A percentile compares a stretch with the other conserved stretches of the same genome.
Conservation (phyloP, 1,140 invertebrate species). For the Drosophila pseudoobscura region DNA sequence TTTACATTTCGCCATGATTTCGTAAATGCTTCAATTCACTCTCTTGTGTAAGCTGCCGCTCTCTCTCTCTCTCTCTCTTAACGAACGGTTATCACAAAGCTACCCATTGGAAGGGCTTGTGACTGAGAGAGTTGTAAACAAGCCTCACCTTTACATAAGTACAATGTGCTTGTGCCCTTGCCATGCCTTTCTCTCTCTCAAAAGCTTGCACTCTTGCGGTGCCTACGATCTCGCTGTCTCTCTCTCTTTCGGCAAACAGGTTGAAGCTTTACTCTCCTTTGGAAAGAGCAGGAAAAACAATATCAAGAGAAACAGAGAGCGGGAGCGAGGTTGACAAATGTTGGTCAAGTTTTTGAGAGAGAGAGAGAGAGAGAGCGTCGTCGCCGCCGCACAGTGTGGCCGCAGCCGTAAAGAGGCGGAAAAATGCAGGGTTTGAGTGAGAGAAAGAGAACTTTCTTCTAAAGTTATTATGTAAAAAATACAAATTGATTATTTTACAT, state of each 20-base stretch:
- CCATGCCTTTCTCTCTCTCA: conserved; percentile 8
- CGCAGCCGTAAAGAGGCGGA: too few species aligned
- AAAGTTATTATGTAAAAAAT: too few species aligned
- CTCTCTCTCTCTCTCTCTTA: background rate
- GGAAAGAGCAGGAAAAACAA: conserved; percentile 12
- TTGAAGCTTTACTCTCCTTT: conserved; percentile 26
- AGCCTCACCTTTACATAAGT: too few species aligned
- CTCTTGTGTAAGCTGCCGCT: background rate
- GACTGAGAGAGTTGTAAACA: too few species aligned
- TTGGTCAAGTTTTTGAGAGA: conserved; percentile 61
- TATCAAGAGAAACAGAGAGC: conserved; percentile 1
- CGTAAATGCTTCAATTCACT: conserved; percentile 7
- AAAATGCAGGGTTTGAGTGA: too few species aligned
- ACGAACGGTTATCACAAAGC: too few species aligned
- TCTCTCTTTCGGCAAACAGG: conserved; percentile 49
- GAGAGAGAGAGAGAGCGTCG: conserved; percentile 6
- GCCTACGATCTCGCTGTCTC: background rate
- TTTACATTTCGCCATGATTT: conserved; percentile 51
- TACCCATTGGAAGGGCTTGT: too few species aligned
- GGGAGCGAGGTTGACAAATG: conserved; percentile 44
- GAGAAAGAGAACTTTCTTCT: too few species aligned
- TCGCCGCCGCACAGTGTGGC: too few species aligned
- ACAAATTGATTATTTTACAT: too few species aligned
- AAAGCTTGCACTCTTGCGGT: conserved; percentile 14
- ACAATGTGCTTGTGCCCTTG: too few species aligned